Percentiles rank a stretch among this genome's conserved stretches.
phyloP scores from a whole-genome alignment of 1,140 invertebrate genomes.

The Zaprionus nigranus region DNA sequence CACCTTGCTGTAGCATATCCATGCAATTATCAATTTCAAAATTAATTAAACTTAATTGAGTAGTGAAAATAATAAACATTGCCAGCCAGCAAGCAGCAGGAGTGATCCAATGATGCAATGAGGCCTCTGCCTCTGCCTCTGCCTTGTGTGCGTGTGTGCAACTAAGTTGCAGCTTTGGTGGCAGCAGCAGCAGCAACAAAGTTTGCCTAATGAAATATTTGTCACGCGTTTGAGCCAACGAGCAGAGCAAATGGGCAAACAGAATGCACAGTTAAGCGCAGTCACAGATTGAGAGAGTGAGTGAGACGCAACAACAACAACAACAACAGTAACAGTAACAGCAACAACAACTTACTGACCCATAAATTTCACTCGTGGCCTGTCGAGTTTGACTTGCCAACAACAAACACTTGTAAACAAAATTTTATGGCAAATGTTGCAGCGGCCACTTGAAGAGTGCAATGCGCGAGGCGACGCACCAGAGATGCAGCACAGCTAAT shows the following conservation, averaged over 20 bases:
- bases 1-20: slow-evolving; percentile 19
- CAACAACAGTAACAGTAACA: slow-evolving; percentile 36
- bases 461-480: slow-evolving; percentile 30
- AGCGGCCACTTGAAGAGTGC: slow-evolving; percentile 51
- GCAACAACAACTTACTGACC: slow-evolving; percentile 67
- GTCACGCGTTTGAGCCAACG: slow-evolving; percentile 71
- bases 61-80: slow-evolving; percentile 82
- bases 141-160: slow-evolving; percentile 1
- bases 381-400: slow-evolving; percentile 55
- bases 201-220: slow-evolving; percentile 81
- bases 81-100: slow-evolving; percentile 17
- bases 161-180: slow-evolving; percentile 58
- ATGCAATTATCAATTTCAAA: slow-evolving; percentile 80
- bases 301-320: slow-evolving; percentile 5
- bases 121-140: slow-evolving; percentile 3
- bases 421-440: slow-evolving; percentile 71
- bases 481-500: slow-evolving; percentile 56
- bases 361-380: slow-evolving; percentile 68
- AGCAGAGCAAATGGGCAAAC: slow-evolving; percentile 71
- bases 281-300: neutral
- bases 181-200: slow-evolving; percentile 54
- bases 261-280: slow-evolving; percentile 55
- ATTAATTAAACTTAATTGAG: slow-evolving; percentile 83
- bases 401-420: slow-evolving; percentile 63
- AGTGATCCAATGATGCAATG: neutral